Conservation (phyloP, 2,888 invertebrate genomes). For the Synergus japonicus region DNA sequence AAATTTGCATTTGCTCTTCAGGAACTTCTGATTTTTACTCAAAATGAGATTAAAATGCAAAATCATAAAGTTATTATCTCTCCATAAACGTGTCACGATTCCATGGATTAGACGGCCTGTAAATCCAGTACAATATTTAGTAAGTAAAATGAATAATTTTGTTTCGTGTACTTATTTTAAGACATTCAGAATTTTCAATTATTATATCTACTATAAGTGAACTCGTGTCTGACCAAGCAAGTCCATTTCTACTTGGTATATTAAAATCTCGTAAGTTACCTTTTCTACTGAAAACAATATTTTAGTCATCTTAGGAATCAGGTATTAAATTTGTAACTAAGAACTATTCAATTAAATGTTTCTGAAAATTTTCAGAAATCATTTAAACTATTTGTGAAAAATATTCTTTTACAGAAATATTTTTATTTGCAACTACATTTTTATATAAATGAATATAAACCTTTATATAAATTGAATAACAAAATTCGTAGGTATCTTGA, state of each 20-base stretch:
- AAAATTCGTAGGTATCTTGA: background rate
- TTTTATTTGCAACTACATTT: no score
- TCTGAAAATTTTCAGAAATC: background rate
- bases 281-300: background rate
- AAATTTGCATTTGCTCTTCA: background rate
- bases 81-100: background rate
- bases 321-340: no score
- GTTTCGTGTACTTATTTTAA: background rate
- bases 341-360: background rate
- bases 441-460: no score
- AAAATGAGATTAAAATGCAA: slow-evolving; percentile 14
- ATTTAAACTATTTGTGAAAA: background rate
- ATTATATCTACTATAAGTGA: background rate
- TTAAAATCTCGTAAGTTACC: background rate
- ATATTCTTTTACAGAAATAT: background rate
- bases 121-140: slow-evolving; percentile 11
- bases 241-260: background rate
- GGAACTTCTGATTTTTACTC: background rate
- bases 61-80: background rate
- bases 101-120: background rate
- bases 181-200: background rate
- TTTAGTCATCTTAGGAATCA: background rate
- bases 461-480: no score
- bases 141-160: slow-evolving; percentile 9
- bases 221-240: background rate